phyloP scores from a whole-genome alignment of 1,140 invertebrate species.

The Pseudomyrmex concolor region DNA sequence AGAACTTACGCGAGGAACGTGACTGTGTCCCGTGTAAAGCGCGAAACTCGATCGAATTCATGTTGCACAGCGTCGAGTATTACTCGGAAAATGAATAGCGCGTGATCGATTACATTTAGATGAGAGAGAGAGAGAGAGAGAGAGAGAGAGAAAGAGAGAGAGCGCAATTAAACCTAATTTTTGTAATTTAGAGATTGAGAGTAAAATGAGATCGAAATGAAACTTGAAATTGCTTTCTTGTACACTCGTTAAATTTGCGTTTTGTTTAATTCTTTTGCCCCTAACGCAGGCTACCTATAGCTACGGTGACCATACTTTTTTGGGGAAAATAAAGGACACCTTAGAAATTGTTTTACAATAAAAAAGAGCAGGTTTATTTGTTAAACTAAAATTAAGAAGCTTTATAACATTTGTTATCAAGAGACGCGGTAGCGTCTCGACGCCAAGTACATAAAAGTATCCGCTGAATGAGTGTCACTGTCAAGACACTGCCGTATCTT shows the following conservation, averaged over 20 bases:
- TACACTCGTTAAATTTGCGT: conserved; percentile 1
- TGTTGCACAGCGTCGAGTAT: conserved; percentile 12
- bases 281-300: too few species aligned
- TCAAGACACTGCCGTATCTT: too few species aligned
- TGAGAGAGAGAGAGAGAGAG: too few species aligned
- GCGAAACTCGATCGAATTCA: conserved; percentile 33
- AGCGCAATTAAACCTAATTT: not conserved
- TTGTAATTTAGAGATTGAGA: not conserved
- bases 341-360: too few species aligned
- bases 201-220: not conserved
- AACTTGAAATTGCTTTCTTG: not conserved
- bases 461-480: too few species aligned
- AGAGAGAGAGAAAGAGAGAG: not conserved
- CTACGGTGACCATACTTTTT: too few species aligned
- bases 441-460: too few species aligned
- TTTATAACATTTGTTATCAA: too few species aligned
- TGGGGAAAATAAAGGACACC: too few species aligned
- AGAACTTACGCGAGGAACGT: conserved; percentile 42
- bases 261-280: not conserved
- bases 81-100: conserved; percentile 35
- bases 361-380: too few species aligned
- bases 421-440: too few species aligned
- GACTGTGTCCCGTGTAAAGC: conserved; percentile 13
- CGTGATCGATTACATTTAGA: not conserved
- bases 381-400: too few species aligned